phyloP scores from a whole-genome alignment of 2,888 invertebrate species.

The Drosophila mulleri region DNA sequence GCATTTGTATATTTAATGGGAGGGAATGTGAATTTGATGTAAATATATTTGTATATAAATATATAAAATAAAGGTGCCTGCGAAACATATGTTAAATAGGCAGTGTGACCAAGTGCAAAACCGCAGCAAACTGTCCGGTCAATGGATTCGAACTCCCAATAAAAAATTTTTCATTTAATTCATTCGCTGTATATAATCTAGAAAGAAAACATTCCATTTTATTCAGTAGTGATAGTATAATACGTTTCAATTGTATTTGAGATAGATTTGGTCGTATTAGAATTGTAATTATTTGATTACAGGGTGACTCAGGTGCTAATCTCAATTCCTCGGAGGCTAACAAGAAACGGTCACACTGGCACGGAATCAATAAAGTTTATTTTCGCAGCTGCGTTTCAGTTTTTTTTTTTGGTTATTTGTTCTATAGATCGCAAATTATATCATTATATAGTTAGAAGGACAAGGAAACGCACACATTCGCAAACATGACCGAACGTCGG shows the following conservation, averaged over 20 bases:
- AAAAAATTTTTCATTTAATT: too few relatives aligned
- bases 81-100: constrained; percentile 12
- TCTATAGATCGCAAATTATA: constrained; percentile 42
- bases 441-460: constrained; percentile 33
- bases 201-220: not conserved
- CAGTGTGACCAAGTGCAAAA: constrained; percentile 17
- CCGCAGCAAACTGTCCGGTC: not conserved
- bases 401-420: constrained; percentile 33
- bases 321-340: too few relatives aligned
- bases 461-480: constrained; percentile 8
- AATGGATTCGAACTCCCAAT: not conserved
- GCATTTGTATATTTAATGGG: not conserved
- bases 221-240: not conserved
- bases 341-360: constrained; percentile 33
- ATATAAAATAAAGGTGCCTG: accelerated
- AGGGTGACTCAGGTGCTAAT: not conserved
- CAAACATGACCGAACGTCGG: constrained; percentile 53
- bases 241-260: not conserved
- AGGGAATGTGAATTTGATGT: too few relatives aligned
- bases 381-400: constrained; percentile 44
- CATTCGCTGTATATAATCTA: too few relatives aligned
- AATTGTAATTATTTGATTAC: not conserved
- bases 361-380: constrained; percentile 53
- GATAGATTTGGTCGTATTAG: not conserved
- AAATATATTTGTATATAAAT: too few relatives aligned